A percentile compares a stretch with the other conserved stretches of the same genome.
These are phyloP conservation scores for Chaenocephalus aceratus DNA, from an alignment of 2,113 vertebrate genomes.

Conservation along the genomic window DNA sequence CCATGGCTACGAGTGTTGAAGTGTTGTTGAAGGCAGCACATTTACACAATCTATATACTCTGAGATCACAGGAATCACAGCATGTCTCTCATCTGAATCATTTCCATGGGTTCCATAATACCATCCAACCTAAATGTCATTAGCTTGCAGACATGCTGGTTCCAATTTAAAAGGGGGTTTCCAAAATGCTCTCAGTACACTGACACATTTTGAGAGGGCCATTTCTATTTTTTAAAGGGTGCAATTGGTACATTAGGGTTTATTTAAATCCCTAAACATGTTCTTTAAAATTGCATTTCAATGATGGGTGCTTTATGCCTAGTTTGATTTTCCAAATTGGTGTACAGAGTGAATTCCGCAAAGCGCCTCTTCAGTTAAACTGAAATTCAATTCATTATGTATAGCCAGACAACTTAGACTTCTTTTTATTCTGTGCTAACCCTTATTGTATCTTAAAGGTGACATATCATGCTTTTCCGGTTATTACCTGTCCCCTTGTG, in stretches of 20 bases:
- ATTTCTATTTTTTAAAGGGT: not conserved
- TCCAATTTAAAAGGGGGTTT: slow-evolving; percentile 28
- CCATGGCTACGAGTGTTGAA: slow-evolving; percentile 72
- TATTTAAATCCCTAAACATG: slow-evolving; percentile 3
- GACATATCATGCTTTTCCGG: too few relatives aligned
- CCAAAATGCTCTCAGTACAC: not conserved
- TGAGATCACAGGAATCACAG: slow-evolving; percentile 43
- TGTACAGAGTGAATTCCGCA: slow-evolving; percentile 2
- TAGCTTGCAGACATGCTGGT: slow-evolving; percentile 7
- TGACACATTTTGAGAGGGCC: not conserved
- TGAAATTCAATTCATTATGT: slow-evolving; percentile 10
- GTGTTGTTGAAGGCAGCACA: slow-evolving; percentile 46
- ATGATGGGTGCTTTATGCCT: not conserved
- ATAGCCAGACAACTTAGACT: not conserved
- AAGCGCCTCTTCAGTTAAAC: slow-evolving; percentile 14
- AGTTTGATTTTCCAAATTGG: slow-evolving; percentile 8
- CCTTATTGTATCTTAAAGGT: not conserved
- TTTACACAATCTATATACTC: slow-evolving; percentile 53
- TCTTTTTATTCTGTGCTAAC: not conserved
- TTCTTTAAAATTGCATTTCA: not conserved
- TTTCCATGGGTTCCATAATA: slow-evolving; percentile 29
- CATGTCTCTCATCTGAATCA: slow-evolving; percentile 24
- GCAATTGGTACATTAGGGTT: not conserved
- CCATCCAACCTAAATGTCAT: slow-evolving; percentile 8
- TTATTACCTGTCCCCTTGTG: too few relatives aligned